These are phyloP conservation scores for Anisognathus igniventris DNA, from an alignment of 2,797 vertebrate genomes.

Conservation along the genomic window DNA sequence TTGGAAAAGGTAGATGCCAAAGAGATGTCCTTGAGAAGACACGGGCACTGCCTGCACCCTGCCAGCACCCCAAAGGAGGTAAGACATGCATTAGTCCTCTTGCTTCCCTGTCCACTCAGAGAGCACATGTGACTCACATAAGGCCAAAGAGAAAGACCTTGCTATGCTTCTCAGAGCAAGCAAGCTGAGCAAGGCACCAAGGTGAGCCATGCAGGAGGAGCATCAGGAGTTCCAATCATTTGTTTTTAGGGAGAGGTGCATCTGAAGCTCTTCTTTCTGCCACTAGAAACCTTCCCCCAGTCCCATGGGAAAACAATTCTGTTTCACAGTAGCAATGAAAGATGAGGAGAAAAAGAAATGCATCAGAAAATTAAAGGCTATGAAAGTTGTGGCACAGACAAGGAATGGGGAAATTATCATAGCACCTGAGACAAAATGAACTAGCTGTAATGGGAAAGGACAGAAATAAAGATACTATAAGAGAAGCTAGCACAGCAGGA, in stretches of 20 bases:
- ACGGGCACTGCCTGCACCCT: background rate
- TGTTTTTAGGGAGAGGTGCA: background rate
- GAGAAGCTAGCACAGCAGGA: background rate
- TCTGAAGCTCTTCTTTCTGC: background rate
- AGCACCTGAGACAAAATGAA: background rate
- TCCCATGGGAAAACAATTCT: background rate
- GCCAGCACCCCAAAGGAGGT: background rate
- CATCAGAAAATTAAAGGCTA: background rate
- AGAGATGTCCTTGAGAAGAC: background rate
- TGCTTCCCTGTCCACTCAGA: background rate
- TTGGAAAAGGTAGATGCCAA: background rate
- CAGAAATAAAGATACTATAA: background rate
- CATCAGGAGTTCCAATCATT: background rate
- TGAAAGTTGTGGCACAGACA: background rate
- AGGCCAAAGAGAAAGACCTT: background rate
- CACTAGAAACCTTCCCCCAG: background rate
- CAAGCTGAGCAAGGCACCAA: background rate
- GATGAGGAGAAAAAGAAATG: background rate
- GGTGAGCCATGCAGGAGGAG: background rate
- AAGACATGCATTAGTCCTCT: background rate
- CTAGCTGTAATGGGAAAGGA: background rate
- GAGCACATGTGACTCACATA: rapidly evolving
- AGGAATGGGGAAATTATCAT: background rate
- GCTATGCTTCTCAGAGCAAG: background rate
- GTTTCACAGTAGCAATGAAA: background rate